Conservation (phyloP, 92 coral and sea anemone genomes). For the Parazoanthus swiftii region DNA sequence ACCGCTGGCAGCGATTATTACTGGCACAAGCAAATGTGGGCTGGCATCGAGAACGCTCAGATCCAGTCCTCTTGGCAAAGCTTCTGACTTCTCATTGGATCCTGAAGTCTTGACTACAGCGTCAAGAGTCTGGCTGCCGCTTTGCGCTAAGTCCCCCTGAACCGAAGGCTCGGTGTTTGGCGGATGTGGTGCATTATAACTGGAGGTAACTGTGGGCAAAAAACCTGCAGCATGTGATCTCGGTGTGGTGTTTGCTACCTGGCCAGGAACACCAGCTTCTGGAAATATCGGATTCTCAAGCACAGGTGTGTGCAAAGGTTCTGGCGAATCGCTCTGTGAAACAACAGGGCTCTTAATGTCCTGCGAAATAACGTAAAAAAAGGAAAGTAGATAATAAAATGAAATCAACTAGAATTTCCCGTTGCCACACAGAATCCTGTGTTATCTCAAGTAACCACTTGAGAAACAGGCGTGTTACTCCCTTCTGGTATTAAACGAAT, state of each 20-base stretch:
- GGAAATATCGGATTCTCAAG: slow-evolving; percentile 19
- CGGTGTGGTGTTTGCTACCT: slow-evolving; percentile 4
- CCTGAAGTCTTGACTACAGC: slow-evolving; percentile 14
- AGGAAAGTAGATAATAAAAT: background rate
- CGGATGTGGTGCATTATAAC: slow-evolving; percentile 1
- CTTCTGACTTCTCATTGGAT: slow-evolving; percentile 45
- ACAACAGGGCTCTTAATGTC: slow-evolving; percentile 10
- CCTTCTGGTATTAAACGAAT: background rate
- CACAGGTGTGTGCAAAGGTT: slow-evolving; percentile 5
- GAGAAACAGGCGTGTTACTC: background rate
- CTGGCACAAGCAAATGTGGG: slow-evolving; percentile 61
- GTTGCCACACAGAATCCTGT: background rate
- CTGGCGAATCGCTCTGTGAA: slow-evolving; percentile 20
- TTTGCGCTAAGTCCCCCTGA: slow-evolving; percentile 12
- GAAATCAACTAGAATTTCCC: background rate
- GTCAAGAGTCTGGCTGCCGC: slow-evolving; percentile 13
- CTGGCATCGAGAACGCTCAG: slow-evolving; percentile 36
- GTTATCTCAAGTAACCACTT: too few species aligned
- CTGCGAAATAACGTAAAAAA: background rate
- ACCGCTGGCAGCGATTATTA: slow-evolving; percentile 60
- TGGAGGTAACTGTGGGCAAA: slow-evolving; percentile 11
- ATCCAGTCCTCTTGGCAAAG: slow-evolving; percentile 54
- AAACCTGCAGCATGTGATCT: slow-evolving; percentile 6
- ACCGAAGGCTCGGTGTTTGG: slow-evolving; percentile 11
- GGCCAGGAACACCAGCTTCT: slow-evolving; percentile 5